Conservation (phyloP, 2,113 vertebrate species). For the Psittacula cyanocephala region DNA sequence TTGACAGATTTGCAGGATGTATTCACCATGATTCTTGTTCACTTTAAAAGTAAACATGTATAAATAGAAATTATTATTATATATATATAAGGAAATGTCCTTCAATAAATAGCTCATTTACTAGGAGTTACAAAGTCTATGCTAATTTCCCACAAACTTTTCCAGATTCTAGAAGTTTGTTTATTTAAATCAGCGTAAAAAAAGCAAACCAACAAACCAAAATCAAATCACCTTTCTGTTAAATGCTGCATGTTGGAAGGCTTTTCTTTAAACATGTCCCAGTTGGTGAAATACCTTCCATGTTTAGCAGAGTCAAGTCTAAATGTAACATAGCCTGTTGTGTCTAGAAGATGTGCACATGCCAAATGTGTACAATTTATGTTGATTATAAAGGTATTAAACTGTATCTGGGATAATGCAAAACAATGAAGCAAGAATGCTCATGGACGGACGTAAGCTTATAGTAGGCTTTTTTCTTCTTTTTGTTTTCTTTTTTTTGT, state of each 20-base stretch:
- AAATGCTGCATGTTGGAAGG: not conserved
- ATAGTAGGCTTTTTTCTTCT: not conserved
- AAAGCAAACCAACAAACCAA: not conserved
- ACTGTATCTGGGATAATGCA: not conserved
- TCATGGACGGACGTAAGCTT: accelerated
- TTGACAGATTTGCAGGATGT: not conserved
- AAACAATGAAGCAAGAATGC: not conserved
- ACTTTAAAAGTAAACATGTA: not conserved
- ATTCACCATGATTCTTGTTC: not conserved
- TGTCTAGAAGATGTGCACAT: not conserved
- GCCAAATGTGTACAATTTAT: not conserved
- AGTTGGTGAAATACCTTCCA: not conserved
- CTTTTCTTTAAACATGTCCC: not conserved
- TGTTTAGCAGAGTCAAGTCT: accelerated
- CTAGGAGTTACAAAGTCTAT: not conserved
- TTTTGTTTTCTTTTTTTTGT: no score
- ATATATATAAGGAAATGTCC: not conserved
- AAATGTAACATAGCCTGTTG: not conserved
- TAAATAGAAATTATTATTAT: not conserved
- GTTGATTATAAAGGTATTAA: not conserved
- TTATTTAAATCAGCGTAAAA: not conserved
- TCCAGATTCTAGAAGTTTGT: not conserved
- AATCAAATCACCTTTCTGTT: not conserved
- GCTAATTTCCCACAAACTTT: not conserved
- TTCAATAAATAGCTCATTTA: not conserved